Conservation (phyloP, 2,113 vertebrate species). For the Mesembrinibis cayennensis region DNA sequence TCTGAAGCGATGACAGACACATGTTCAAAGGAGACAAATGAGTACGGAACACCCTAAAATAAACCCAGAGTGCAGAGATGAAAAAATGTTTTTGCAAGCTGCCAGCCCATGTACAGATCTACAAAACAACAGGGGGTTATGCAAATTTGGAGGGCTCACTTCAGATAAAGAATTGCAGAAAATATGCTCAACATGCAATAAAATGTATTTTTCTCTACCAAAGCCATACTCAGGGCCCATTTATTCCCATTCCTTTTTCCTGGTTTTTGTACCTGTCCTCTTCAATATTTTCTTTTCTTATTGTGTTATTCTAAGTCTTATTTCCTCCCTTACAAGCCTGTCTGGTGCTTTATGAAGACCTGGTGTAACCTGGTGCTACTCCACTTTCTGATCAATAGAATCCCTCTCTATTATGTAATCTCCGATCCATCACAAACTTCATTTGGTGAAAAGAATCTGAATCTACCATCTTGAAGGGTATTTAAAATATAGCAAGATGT, state of each 20-base stretch:
- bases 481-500: neutral
- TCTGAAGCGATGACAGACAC: neutral
- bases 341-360: neutral
- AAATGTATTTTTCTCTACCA: slow-evolving; percentile 1
- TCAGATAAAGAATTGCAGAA: neutral
- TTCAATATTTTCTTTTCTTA: neutral
- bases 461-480: neutral
- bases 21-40: neutral
- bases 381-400: neutral
- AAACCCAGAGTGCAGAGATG: neutral
- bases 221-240: neutral
- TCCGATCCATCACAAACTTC: neutral
- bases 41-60: neutral
- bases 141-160: neutral
- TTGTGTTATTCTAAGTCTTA: neutral
- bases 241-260: neutral
- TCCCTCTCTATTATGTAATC: neutral
- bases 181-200: neutral
- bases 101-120: neutral
- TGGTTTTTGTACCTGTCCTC: neutral
- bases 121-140: neutral
- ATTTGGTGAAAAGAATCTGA: neutral
- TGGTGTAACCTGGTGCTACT: neutral
- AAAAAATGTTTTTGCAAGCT: neutral
- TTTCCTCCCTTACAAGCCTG: neutral